phyloP scores from a whole-genome alignment of 1,140 invertebrate genomes.

The Luehdorfia chinensis region DNA sequence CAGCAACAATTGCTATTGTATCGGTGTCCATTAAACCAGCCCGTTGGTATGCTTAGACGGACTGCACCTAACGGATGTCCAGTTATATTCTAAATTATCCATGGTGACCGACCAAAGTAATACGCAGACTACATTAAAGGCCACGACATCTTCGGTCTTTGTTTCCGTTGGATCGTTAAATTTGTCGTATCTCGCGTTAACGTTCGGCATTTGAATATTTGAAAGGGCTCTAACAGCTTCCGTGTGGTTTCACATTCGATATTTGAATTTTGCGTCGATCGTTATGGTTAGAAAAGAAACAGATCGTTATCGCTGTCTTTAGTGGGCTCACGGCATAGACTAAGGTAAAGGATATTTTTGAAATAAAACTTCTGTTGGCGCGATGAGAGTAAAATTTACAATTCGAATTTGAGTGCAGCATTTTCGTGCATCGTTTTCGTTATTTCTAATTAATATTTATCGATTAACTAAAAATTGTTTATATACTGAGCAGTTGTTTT shows the following conservation, averaged over 20 bases:
- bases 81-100: slow-evolving; percentile 12
- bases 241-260: slow-evolving; percentile 21
- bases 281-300: neutral
- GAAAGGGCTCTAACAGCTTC: slow-evolving; percentile 29
- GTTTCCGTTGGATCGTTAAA: slow-evolving; percentile 25
- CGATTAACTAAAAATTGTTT: no score
- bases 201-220: slow-evolving; percentile 36
- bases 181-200: slow-evolving; percentile 28
- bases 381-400: no score
- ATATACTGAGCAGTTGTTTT: no score
- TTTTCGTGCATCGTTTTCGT: no score
- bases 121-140: neutral
- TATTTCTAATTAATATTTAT: no score
- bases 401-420: no score
- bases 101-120: slow-evolving; percentile 16
- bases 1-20: slow-evolving; percentile 1
- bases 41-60: slow-evolving; percentile 3
- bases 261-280: slow-evolving; percentile 18
- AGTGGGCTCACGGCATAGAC: no score
- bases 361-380: no score
- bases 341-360: no score
- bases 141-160: slow-evolving; percentile 8
- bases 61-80: slow-evolving; percentile 8
- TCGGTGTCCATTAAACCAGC: slow-evolving; percentile 7
- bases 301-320: neutral